Conservation (phyloP, 64 coral and sea anemone species). For the Orbicella faveolata region DNA sequence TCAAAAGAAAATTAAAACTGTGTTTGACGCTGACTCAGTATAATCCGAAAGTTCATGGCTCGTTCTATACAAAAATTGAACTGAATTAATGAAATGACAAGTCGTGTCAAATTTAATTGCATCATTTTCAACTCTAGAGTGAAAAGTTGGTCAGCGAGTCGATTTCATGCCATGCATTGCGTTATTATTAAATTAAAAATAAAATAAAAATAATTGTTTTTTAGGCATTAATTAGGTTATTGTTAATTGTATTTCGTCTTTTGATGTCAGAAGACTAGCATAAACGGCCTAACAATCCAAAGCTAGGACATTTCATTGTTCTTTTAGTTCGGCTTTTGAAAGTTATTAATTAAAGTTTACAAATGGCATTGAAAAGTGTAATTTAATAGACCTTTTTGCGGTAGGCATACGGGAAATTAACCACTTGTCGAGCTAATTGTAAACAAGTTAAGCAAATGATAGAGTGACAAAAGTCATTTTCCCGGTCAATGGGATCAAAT, state of each 20-base stretch:
- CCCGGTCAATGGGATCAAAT: too few species aligned
- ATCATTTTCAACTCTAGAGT: too few species aligned
- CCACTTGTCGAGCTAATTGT: not conserved
- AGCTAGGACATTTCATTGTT: not conserved
- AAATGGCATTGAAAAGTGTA: too few species aligned
- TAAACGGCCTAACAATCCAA: not conserved
- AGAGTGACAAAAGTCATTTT: too few species aligned
- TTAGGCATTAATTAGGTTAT: not conserved
- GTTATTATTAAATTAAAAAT: not conserved
- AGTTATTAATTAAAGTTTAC: not conserved
- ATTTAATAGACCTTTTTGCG: too few species aligned
- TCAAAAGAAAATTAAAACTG: not conserved
- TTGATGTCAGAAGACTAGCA: not conserved
- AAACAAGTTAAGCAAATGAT: too few species aligned
- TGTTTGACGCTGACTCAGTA: too few species aligned
- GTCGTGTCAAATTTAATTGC: too few species aligned
- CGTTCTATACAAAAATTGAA: too few species aligned
- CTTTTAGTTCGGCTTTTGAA: not conserved
- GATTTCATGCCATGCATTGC: not conserved
- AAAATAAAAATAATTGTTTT: not conserved
- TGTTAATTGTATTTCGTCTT: not conserved
- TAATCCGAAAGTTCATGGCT: too few species aligned
- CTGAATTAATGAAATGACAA: too few species aligned
- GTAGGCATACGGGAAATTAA: not conserved
- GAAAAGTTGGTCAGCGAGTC: too few species aligned